Evolutionary conservation across 2,113 vertebrate species (phyloP).

Genomic region (Apodemus sylvaticus): DNA sequence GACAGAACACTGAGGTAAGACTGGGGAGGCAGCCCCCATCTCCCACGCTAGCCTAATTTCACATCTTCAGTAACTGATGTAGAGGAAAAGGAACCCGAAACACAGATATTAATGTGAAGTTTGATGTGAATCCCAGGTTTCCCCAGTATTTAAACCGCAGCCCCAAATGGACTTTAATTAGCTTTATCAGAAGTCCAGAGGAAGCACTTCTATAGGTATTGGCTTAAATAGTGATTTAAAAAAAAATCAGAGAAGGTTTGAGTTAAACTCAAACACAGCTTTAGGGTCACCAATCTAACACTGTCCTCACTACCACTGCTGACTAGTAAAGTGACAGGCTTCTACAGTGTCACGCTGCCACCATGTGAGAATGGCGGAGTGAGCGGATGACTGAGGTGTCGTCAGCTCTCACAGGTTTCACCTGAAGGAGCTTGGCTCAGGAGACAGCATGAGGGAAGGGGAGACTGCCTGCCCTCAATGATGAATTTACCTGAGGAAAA

Average conservation of each 20-base stretch:
- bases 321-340: no score
- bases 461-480: neutral
- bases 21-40: neutral
- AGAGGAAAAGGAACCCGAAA: neutral
- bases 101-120: neutral
- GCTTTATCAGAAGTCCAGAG: slow-evolving; percentile 41
- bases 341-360: neutral
- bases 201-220: neutral
- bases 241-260: neutral
- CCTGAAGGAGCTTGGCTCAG: neutral
- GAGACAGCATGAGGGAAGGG: neutral
- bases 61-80: neutral
- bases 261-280: slow-evolving; percentile 18
- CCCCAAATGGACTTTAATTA: slow-evolving; percentile 14
- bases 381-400: neutral
- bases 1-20: neutral
- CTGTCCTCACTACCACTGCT: neutral
- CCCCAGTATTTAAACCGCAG: neutral
- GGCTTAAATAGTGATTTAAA: slow-evolving; percentile 21
- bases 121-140: neutral
- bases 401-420: neutral
- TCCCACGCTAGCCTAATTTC: neutral
- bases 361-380: neutral
- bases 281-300: neutral
- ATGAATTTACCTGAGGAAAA: slow-evolving; percentile 93